Percentiles rank a stretch among this genome's conserved stretches.
phyloP scores from a whole-genome alignment of 2,113 vertebrate species.

The Elanus axillaris region DNA sequence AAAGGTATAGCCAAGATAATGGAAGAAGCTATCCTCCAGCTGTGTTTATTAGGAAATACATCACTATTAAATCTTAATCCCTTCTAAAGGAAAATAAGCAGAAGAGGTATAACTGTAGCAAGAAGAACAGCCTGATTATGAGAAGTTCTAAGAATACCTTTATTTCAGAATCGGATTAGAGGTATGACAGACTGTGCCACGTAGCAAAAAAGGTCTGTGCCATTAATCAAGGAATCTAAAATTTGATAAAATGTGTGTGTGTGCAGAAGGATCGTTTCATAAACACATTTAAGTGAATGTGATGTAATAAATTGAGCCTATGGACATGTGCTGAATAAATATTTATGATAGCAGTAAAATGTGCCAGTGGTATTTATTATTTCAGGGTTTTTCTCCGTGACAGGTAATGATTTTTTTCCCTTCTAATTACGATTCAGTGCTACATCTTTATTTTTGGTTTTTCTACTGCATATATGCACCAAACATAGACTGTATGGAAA shows the following conservation, averaged over 20 bases:
- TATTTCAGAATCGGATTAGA: conserved; percentile 44
- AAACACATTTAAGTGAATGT: conserved; percentile 53
- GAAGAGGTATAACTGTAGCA: neutral
- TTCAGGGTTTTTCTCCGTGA: neutral
- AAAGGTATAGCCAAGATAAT: neutral
- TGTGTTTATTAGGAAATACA: conserved; percentile 25
- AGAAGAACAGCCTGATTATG: conserved; percentile 13
- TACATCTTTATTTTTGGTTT: neutral
- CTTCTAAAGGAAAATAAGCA: conserved; percentile 4
- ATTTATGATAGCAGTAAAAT: conserved; percentile 40
- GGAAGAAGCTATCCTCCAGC: neutral
- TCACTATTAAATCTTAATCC: conserved; percentile 28
- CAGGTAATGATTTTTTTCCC: neutral
- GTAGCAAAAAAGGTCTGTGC: neutral
- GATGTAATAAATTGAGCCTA: conserved; percentile 54
- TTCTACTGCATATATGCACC: neutral
- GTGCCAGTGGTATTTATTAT: conserved; percentile 36
- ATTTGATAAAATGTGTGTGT: conserved; percentile 30
- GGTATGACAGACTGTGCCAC: neutral
- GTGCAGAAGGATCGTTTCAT: conserved; percentile 8
- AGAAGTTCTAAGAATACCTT: conserved; percentile 26
- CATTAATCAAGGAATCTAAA: conserved; percentile 41
- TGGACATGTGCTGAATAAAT: conserved; percentile 50
- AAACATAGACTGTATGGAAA: neutral
- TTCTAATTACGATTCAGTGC: neutral